These are phyloP conservation scores for Centroberyx gerrardi DNA, from an alignment of 2,797 vertebrate genomes.

Conservation along the genomic window DNA sequence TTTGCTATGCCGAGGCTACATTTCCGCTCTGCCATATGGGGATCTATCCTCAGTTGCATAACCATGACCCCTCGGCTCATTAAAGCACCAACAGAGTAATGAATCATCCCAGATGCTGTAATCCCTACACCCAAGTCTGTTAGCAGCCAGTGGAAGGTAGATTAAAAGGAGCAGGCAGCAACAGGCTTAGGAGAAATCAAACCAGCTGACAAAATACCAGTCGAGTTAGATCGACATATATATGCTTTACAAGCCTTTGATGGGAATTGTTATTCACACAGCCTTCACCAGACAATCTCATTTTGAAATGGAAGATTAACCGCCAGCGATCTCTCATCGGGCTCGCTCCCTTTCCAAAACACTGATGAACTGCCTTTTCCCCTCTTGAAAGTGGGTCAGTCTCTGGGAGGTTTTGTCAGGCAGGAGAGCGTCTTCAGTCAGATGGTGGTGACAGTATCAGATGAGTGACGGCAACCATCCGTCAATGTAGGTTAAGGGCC, in stretches of 20 bases:
- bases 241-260: background rate
- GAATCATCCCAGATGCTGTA: constrained; percentile 55
- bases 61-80: constrained; percentile 44
- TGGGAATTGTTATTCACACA: constrained; percentile 8
- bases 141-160: constrained; percentile 13
- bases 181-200: background rate
- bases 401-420: constrained; percentile 58
- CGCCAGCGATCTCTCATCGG: background rate
- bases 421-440: constrained; percentile 56
- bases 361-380: constrained; percentile 28
- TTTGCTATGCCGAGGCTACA: constrained; percentile 1
- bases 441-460: constrained; percentile 56
- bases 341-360: constrained; percentile 29
- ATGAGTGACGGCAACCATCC: constrained; percentile 15
- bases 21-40: constrained; percentile 53
- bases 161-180: constrained; percentile 47
- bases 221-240: background rate
- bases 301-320: background rate
- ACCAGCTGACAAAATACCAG: constrained; percentile 1
- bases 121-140: constrained; percentile 30
- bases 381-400: constrained; percentile 75
- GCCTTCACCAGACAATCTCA: background rate
- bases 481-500: constrained; percentile 12
- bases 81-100: constrained; percentile 28
- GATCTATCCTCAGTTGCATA: constrained; percentile 66